Percentiles rank a stretch among this genome's conserved stretches.
These are phyloP conservation scores for Gallinago nigripennis DNA, from an alignment of 2,797 vertebrate genomes.

Conservation along the genomic window DNA sequence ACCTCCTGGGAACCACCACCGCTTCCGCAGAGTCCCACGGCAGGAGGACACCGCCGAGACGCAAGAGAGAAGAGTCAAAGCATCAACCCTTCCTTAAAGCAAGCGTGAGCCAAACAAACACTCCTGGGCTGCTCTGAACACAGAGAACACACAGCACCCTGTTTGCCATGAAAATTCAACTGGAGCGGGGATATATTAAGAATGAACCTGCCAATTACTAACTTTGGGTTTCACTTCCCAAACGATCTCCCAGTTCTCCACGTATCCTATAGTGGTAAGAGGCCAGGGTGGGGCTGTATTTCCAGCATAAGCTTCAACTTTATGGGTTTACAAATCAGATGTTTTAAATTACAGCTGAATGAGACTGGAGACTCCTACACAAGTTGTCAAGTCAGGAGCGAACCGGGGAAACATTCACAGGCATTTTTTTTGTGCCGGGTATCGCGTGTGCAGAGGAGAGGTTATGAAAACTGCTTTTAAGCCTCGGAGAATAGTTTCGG, in stretches of 20 bases:
- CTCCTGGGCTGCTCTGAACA: background rate
- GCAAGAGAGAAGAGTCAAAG: background rate
- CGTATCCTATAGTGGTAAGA: background rate
- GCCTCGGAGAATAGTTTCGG: background rate
- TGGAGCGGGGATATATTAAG: background rate
- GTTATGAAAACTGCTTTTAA: background rate
- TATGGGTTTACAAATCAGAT: conserved; percentile 67
- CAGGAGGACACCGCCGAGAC: background rate
- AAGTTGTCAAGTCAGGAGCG: conserved; percentile 54
- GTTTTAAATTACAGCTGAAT: conserved; percentile 69
- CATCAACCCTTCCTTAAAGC: background rate
- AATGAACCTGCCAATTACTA: background rate
- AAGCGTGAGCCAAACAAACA: background rate
- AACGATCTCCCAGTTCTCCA: background rate
- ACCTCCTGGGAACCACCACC: background rate
- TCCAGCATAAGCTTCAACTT: conserved; percentile 58
- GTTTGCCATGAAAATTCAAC: background rate
- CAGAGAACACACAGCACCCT: background rate
- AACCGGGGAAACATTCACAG: conserved; percentile 3
- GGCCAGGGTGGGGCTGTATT: conserved; percentile 36
- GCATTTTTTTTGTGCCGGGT: background rate
- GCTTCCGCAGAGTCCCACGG: background rate
- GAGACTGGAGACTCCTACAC: conserved; percentile 62
- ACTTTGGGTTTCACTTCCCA: background rate
- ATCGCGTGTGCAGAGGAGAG: background rate